Conservation (phyloP, 2,797 vertebrate species). For the Channa striata region DNA sequence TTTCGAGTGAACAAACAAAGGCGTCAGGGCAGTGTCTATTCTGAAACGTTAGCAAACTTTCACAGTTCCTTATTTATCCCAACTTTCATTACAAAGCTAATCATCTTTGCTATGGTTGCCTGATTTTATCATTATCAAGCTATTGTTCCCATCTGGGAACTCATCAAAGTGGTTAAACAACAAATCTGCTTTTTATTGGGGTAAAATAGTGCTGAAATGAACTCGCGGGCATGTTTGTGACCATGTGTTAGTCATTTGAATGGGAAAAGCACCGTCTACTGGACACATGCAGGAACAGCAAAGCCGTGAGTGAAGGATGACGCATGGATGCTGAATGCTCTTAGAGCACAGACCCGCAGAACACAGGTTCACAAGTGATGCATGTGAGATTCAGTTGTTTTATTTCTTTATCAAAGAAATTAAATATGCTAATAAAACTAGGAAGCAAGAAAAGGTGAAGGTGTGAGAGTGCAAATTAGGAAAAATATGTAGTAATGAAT, state of each 20-base stretch:
- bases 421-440: no score
- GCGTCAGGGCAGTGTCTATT: conserved; percentile 32
- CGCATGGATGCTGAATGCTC: neutral
- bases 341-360: no score
- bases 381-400: neutral
- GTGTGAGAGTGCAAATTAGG: neutral
- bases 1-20: conserved; percentile 55
- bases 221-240: conserved; percentile 27
- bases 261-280: conserved; percentile 82
- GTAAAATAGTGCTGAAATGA: conserved; percentile 61
- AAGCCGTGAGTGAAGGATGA: neutral
- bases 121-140: conserved; percentile 76
- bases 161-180: conserved; percentile 79
- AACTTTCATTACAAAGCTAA: conserved; percentile 75
- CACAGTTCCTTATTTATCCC: conserved; percentile 69
- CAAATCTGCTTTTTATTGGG: conserved; percentile 66
- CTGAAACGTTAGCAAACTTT: conserved; percentile 53
- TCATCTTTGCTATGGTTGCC: conserved; percentile 76
- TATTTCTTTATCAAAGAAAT: no score
- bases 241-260: conserved; percentile 57
- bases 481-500: neutral
- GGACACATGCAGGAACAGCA: conserved; percentile 66
- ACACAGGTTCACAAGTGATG: neutral
- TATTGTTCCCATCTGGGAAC: conserved; percentile 71
- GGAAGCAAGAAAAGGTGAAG: neutral